Evolutionary conservation across 2,888 invertebrate species (phyloP), one percentile per base, ranked within the genome.

Genomic region (Lepidocyrtinus sp.): DNA sequence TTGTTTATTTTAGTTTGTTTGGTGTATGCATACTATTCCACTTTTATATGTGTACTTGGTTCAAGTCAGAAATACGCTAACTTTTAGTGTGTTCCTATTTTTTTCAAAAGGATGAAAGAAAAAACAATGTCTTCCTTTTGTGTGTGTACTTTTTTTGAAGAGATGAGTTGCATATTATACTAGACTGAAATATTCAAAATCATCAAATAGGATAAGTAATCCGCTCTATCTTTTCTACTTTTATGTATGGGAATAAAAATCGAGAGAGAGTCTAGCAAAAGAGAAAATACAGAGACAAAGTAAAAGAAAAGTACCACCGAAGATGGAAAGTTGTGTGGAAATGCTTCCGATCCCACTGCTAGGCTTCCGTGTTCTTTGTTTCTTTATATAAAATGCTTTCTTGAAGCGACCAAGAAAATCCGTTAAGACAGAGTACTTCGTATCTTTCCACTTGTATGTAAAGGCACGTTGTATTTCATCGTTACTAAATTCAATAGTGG

Each of bases 401-500:
- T n/a, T n/a, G n/a, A n/a, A n/a, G n/a, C n/a, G 5, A 17, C 2
- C 2, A 17, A 50, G 50, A 50, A 50, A 50, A 50, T 17, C 50
- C 50, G n/a, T n/a, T n/a, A n/a, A n/a, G n/a, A n/a, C n/a, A n/a
- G n/a, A n/a, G n/a, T n/a, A n/a, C n/a, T n/a, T n/a, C n/a, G n/a
- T n/a, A n/a, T n/a, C n/a, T n/a, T 50, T n/a, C 50, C 50, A 50
- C 50, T 50, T 50, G 12, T 50, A 50, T 50, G 50, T 50, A n/a
- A n/a, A n/a, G 50, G 50, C 50, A 50, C 22, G 45, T 73, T 64
- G 25, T 75, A 75, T 75, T 68, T 62, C 45, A 26, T 62, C 27
- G 46, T 74, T 75, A 15, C 68, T 75, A 19, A 61, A 75, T 75
- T 75, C 55, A 75, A 62, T 68, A 75, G 61, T 45, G 24, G 46